Conservation (phyloP, 2,888 invertebrate species). For the Erebia aethiops region DNA sequence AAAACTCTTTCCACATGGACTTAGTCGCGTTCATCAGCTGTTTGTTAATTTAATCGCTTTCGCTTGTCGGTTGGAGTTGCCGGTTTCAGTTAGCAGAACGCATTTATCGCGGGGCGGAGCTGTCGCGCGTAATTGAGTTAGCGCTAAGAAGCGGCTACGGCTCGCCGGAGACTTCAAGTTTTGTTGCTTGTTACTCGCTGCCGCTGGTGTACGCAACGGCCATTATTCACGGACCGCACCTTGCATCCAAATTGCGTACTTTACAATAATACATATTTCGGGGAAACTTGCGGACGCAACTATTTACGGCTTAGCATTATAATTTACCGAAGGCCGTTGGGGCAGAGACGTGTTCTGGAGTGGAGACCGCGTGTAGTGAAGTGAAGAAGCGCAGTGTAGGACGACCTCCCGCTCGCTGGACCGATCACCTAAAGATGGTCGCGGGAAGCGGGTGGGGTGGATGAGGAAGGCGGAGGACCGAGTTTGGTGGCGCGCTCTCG, state of each 20-base stretch:
- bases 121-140: slow-evolving; percentile 78
- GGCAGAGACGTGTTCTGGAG: too few species aligned
- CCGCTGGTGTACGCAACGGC: slow-evolving; percentile 24
- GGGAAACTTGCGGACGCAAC: not conserved
- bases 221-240: slow-evolving; percentile 42
- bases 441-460: too few species aligned
- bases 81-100: slow-evolving; percentile 49
- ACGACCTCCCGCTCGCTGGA: too few species aligned
- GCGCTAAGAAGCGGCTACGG: slow-evolving; percentile 64
- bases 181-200: slow-evolving; percentile 39
- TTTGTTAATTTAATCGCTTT: slow-evolving; percentile 11
- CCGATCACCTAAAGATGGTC: too few species aligned
- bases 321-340: too few species aligned
- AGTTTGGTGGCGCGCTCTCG: too few species aligned
- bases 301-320: not conserved
- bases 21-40: too few species aligned
- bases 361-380: too few species aligned
- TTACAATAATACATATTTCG: slow-evolving; percentile 10
- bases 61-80: slow-evolving; percentile 33
- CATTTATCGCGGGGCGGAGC: slow-evolving; percentile 72
- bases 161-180: slow-evolving; percentile 64
- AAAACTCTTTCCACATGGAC: too few species aligned
- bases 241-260: slow-evolving; percentile 35
- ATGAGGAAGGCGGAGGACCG: too few species aligned
- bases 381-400: too few species aligned